Base-by-base conservation (phyloP, 2,797 vertebrate genomes). In the Danio aesculapii region DNA sequence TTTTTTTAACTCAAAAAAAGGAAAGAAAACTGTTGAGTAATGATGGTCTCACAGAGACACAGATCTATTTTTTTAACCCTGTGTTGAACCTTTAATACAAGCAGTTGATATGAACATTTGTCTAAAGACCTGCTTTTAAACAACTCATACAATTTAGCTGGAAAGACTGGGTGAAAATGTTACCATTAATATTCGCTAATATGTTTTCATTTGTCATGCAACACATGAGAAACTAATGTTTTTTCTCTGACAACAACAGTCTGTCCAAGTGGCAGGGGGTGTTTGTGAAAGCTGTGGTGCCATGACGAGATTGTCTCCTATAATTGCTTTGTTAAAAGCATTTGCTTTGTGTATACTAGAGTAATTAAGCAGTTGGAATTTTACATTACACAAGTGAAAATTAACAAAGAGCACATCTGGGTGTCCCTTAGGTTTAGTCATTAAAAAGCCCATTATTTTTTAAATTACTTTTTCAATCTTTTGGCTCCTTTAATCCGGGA, bases 381-480 rank as follows among this genome's bases (percentile, higher is more conserved):
- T 95, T 95, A 95, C 93, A 95, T 95, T 95, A 95, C 94, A 94
- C 94, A 93, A 93, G 93, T 94, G 94, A 95, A 95, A 95, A 95
- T 94, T 94, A 95, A 95, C 93, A 95, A 95, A 95, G 93, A 94
- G 93, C 94, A 95, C 94, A 95, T 95, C 94, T 94, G 94, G 93
- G 93, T 93, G 93, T 95, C 94, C 94, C 94, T 92, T 92, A 95
- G 94, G 94, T 95, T 95, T 93, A 94, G 94, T 95, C 94, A 95
- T 95, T 95, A 95, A 94, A 95, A 95, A 95, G 93, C 93, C 94
- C 94, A 95, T 95, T 95, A 95, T 95, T 95, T 95, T 95, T 95
- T 94, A 94, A 95, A 95, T 95, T 94, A 95, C 94, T 95, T 95
- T 94, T 94, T 95, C 94, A 94, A 93, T 95, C 94, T 95, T 94